Evolutionary conservation across 2,113 vertebrate genomes (phyloP), one percentile per base, ranked within the genome.

Genomic region (Montifringilla adamsi): DNA sequence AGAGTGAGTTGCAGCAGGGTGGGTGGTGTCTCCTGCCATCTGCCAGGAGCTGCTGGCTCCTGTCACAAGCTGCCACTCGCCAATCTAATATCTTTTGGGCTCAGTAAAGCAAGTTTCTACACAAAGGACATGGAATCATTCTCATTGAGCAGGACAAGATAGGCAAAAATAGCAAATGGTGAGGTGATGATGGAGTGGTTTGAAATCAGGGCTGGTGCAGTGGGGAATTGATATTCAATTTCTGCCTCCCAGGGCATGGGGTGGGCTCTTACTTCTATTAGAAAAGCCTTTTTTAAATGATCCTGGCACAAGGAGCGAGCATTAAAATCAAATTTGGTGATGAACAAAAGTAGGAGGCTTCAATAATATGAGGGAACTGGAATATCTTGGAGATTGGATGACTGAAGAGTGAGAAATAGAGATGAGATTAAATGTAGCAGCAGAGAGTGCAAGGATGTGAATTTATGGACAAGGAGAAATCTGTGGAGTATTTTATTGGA

Each of bases 271-370:
- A 22, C 31, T 21, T 69, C 63, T 43, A 47, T 41, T 23, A 49
- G 63, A 63, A 77, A 68, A 90, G 19, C 17, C 41, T 79, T 79
- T 82, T 79, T 69, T 3, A 79, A 41, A 90, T 35, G 68, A 90
- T 81, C 75, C 87, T 95, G 83, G 82, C 78, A 69, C 66, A 69
- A 75, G 93, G 73, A 87, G 37, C 0, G 0, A 83, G 74, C 1
- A 1, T 64, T 77, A 73, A 92, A 90, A 96, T 94, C 89, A 82
- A 80, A 76, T 83, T 56, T 76, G 73, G 41, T 60, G 78, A 74
- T 78, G 93, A 93, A 70, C 53, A 46, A 8, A 93, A 93, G 77
- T 39, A 44, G 30, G 67, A 90, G 67, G 75, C 79, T 83, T 88
- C 55, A 49, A 4, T 73, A 76, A 64, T 28, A 22, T 0, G 4